Conservation (phyloP, 2,113 vertebrate genomes). For the Cercopithecus mona region DNA sequence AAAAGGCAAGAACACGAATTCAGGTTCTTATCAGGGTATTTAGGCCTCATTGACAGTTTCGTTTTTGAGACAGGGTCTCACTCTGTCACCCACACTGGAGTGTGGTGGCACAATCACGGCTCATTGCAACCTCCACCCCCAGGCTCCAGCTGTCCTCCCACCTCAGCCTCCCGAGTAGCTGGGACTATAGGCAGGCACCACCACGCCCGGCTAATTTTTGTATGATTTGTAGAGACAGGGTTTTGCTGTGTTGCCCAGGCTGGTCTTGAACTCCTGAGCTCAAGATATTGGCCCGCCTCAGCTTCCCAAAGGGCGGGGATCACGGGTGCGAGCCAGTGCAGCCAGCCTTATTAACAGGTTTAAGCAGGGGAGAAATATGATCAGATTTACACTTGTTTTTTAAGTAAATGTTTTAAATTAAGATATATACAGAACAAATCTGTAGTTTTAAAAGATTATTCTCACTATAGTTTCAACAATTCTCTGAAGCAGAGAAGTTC, state of each 20-base stretch:
- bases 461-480: background rate
- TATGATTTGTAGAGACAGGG: background rate
- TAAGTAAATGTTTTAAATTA: conserved; percentile 15
- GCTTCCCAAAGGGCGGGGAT: background rate
- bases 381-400: conserved; percentile 6
- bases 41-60: background rate
- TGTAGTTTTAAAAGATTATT: conserved; percentile 26
- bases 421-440: background rate
- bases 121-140: too few species aligned
- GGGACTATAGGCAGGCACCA: background rate
- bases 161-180: background rate
- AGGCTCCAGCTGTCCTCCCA: too few species aligned
- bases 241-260: too few species aligned
- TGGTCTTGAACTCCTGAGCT: background rate
- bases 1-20: background rate
- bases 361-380: background rate
- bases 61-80: background rate
- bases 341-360: background rate
- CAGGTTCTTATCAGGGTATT: background rate
- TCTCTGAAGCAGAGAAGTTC: conserved; percentile 6
- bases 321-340: background rate
- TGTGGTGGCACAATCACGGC: too few species aligned
- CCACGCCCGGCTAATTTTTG: background rate
- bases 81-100: background rate
- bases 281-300: background rate